These are phyloP conservation scores for Barnardius zonarius DNA, from an alignment of 2,113 vertebrate genomes.

Conservation along the genomic window DNA sequence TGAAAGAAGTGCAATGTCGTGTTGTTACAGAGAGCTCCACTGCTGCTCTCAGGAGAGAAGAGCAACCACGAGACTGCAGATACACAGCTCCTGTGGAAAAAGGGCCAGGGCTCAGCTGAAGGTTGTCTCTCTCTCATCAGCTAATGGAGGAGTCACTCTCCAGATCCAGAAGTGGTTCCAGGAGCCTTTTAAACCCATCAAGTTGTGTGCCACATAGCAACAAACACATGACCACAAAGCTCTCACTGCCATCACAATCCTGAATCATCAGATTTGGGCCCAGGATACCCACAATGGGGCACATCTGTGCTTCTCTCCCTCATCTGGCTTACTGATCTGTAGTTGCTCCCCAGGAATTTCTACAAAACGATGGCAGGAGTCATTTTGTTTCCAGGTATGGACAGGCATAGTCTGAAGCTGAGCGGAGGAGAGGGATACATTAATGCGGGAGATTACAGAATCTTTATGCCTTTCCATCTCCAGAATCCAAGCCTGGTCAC, in stretches of 20 bases:
- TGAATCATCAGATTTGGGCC: background rate
- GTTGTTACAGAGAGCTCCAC: background rate
- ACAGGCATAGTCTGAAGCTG: background rate
- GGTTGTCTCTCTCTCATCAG: background rate
- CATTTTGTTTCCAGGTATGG: background rate
- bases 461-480: background rate
- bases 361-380: background rate
- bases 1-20: background rate
- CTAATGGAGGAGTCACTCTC: background rate
- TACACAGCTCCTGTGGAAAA: background rate
- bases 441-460: accelerated
- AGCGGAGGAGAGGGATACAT: background rate
- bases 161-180: background rate
- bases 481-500: background rate
- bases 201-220: background rate
- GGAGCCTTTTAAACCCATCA: background rate
- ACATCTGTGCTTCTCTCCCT: background rate
- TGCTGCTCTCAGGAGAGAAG: background rate
- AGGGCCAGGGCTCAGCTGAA: background rate
- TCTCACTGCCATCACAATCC: background rate
- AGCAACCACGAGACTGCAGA: background rate
- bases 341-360: background rate
- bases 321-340: background rate
- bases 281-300: background rate
- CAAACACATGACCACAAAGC: background rate